Base-by-base conservation (phyloP, 2,113 vertebrate species). In the Notarius lentiginosus region DNA sequence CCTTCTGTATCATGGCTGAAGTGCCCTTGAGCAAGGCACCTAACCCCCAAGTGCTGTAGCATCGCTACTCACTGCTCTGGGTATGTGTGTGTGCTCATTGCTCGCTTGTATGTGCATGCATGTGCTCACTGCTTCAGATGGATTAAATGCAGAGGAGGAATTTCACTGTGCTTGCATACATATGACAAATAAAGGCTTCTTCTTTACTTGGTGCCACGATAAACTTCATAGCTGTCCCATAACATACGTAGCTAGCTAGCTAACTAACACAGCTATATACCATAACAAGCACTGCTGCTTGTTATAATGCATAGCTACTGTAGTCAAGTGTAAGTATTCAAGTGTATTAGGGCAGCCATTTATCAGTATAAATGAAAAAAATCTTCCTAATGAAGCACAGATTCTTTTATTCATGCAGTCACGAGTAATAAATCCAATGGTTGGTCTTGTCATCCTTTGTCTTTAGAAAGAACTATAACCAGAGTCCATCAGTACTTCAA, bases 381-480 rank as follows among this genome's bases (percentile, higher is more conserved):
- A 47, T 5, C 24, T 30, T 65, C 60, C 24, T 22, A 65, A 24
- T 70, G 17, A 73, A 47, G 24, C 22, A 77, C 12, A 77, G 49
- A 77, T 55, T 77, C 1, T 15, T 77, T 55, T 77, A n/a, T 17
- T 55, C 10, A 53, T 77, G 20, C 9, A 75, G 18, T 53, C 24
- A 75, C 41, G 41, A 41, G 41, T 41, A 41, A 41, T 41, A 49
- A 63, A 49, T 49, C 30, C n/a, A 83, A 24, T 18, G 58, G 49
- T 73, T 51, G 24, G 27, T 73, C 79, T 82, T 72, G 53, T 89
- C 80, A 86, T 87, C 22, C n/a, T 58, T n/a, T 27, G 60, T 70
- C 84, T 87, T 88, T 86, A 84, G 68, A 34, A 53, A 18, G 68
- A 75, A 80, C 51, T 70, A 66, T 86, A 86, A 84, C 51, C 34